A percentile compares a stretch with the other conserved stretches of the same genome.
Conservation (phyloP, 2,888 invertebrate genomes). For the Dryobota labecula region DNA sequence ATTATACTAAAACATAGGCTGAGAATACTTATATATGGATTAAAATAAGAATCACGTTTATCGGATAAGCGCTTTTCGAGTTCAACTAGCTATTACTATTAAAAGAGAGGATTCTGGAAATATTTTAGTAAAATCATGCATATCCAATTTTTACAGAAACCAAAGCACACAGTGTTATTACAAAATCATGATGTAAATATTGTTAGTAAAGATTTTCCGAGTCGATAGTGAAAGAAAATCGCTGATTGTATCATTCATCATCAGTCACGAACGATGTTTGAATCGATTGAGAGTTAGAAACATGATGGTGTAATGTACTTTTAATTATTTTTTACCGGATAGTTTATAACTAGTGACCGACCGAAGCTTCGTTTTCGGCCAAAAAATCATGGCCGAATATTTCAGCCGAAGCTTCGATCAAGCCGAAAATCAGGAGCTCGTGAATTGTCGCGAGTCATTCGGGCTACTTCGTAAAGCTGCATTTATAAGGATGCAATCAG, state of each 20-base stretch:
- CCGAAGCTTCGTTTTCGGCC: too few relatives aligned
- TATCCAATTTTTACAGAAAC: background rate
- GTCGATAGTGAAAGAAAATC: conserved; percentile 22
- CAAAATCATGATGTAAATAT: conserved; percentile 7
- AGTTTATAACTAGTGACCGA: too few relatives aligned
- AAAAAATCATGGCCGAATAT: too few relatives aligned
- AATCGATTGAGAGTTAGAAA: conserved; percentile 20
- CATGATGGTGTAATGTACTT: background rate
- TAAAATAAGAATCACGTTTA: background rate
- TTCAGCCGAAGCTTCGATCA: too few relatives aligned
- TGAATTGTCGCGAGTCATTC: too few relatives aligned
- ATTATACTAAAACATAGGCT: background rate
- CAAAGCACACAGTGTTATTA: background rate
- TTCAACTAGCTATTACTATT: background rate
- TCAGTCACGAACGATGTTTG: conserved; percentile 19
- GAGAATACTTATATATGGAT: background rate
- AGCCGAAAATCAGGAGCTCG: too few relatives aligned
- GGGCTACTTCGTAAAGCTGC: too few relatives aligned
- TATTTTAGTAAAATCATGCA: background rate
- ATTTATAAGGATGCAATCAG: too few relatives aligned
- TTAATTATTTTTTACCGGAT: background rate
- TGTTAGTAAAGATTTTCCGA: conserved; percentile 7
- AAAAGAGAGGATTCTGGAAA: too few relatives aligned
- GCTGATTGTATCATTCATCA: conserved; percentile 29
- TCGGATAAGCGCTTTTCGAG: background rate